Percentiles rank a stretch among this genome's conserved stretches.
Evolutionary conservation across 2,113 vertebrate species (phyloP).

Genomic region (Garra rufa): DNA sequence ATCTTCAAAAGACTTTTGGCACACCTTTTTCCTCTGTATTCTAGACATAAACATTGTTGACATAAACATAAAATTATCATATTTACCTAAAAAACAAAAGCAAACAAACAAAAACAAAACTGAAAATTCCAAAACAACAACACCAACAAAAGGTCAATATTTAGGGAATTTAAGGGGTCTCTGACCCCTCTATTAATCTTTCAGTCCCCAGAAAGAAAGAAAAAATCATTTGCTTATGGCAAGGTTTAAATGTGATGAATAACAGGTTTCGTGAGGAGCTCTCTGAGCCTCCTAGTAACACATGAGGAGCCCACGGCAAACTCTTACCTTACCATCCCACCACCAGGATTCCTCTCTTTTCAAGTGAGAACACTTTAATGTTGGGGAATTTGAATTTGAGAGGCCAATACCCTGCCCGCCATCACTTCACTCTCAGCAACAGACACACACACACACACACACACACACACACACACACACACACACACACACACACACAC

Average conservation of each 20-base stretch:
- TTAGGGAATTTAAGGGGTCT: neutral
- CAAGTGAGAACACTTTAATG: constrained; percentile 74
- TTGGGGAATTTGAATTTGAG: constrained; percentile 67
- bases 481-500: constrained; percentile 10
- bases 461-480: constrained; percentile 12
- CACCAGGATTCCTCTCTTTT: constrained; percentile 68
- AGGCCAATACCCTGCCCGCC: constrained; percentile 44
- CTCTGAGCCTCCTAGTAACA: constrained; percentile 75
- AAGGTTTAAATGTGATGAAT: neutral
- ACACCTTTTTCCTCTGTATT: too few species aligned
- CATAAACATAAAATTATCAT: too few species aligned
- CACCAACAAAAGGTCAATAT: constrained; percentile 24
- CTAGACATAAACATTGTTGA: too few species aligned
- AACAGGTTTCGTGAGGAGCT: constrained; percentile 37
- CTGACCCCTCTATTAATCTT: constrained; percentile 57
- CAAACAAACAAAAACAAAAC: too few species aligned
- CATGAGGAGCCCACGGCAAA: constrained; percentile 65
- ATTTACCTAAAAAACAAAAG: too few species aligned
- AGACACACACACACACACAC: constrained; percentile 22
- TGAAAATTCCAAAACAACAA: too few species aligned
- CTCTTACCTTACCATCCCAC: constrained; percentile 73
- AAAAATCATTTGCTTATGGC: constrained; percentile 59
- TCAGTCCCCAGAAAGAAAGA: constrained; percentile 54
- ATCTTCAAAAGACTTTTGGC: too few species aligned
- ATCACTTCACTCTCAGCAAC: neutral